Conservation (phyloP, 2,113 vertebrate species). For the Abramis brama region DNA sequence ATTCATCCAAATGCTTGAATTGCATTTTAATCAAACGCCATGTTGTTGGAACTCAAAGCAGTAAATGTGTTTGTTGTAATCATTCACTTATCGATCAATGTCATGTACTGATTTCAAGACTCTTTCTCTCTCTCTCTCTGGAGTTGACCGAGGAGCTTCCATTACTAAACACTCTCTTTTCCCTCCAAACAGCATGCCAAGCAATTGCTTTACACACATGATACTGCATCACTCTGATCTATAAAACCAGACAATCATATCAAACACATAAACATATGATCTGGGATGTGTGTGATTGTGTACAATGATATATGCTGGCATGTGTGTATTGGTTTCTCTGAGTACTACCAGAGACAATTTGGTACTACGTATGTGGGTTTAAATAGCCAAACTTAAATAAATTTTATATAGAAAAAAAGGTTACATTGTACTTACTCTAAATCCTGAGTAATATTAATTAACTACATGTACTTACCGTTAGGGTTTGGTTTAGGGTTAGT, state of each 20-base stretch:
- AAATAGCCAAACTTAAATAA: not conserved
- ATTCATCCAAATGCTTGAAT: constrained; percentile 24
- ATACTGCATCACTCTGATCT: constrained; percentile 70
- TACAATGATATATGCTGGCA: not conserved
- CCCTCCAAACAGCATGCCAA: constrained; percentile 49
- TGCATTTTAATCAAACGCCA: constrained; percentile 28
- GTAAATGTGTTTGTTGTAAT: constrained; percentile 33
- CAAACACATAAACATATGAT: constrained; percentile 72
- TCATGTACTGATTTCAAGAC: constrained; percentile 28
- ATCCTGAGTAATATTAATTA: too few species aligned
- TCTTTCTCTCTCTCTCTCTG: not conserved
- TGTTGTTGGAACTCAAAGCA: constrained; percentile 27
- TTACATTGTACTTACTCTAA: too few species aligned
- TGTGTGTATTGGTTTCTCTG: not conserved
- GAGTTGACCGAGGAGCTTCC: not conserved
- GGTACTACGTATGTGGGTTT: not conserved
- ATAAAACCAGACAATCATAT: constrained; percentile 66
- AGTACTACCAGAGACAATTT: too few species aligned
- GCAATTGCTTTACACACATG: constrained; percentile 76
- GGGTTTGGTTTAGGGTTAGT: too few species aligned
- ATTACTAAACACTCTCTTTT: constrained; percentile 15
- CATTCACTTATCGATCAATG: constrained; percentile 33
- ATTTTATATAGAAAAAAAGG: not conserved
- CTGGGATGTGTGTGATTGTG: constrained; percentile 47
- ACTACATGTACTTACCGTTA: too few species aligned